Evolutionary conservation across 2,797 vertebrate genomes (phyloP).

Genomic region (Lithobates sylvaticus): DNA sequence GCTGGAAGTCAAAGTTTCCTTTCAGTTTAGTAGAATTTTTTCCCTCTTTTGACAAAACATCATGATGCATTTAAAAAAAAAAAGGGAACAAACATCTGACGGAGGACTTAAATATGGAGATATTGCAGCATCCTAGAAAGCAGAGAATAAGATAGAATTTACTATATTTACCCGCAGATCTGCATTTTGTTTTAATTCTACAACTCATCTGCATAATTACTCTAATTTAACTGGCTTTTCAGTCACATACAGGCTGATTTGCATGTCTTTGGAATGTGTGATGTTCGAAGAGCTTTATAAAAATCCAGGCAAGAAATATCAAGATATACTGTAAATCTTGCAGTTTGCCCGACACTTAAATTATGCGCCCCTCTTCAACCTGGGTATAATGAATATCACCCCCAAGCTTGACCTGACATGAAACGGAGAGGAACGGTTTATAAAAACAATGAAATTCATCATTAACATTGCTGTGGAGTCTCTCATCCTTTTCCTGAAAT

Average conservation of each 20-base stretch:
- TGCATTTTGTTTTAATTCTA: not conserved
- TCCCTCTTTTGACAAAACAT: too few relatives aligned
- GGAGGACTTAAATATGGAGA: too few relatives aligned
- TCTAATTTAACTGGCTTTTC: not conserved
- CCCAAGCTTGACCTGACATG: conserved; percentile 14
- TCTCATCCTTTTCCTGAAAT: conserved; percentile 25
- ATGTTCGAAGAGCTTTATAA: not conserved
- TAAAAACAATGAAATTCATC: conserved; percentile 19
- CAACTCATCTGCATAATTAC: not conserved
- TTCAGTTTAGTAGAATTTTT: too few relatives aligned
- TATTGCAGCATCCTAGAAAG: not conserved
- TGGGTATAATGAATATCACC: conserved; percentile 26
- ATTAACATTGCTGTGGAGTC: not conserved
- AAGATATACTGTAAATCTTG: conserved; percentile 1
- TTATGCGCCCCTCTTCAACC: not conserved
- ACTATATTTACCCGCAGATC: not conserved
- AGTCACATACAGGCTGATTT: not conserved
- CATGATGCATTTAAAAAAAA: too few relatives aligned
- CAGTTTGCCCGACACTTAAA: not conserved
- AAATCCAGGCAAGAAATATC: not conserved
- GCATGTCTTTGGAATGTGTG: not conserved
- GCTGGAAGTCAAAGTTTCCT: too few relatives aligned
- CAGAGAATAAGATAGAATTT: not conserved
- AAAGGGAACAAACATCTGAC: too few relatives aligned
- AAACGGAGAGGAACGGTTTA: conserved; percentile 15